Percentiles rank a stretch among this genome's conserved stretches.
Evolutionary conservation across 2,888 invertebrate genomes (phyloP).

Genomic region (Dicyrtoma fusca): DNA sequence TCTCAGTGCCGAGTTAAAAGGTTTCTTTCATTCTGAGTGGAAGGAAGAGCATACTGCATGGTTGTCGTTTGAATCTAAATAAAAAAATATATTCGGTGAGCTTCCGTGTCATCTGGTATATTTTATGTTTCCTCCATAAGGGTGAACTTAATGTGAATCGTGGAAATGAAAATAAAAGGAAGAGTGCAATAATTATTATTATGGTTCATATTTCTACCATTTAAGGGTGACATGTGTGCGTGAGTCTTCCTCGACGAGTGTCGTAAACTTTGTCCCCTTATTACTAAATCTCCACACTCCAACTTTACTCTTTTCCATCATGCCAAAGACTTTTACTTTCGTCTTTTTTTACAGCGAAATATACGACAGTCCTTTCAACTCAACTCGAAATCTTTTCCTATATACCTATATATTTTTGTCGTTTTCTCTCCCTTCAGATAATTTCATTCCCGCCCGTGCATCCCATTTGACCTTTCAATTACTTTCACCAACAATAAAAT

Average conservation of each 20-base stretch:
- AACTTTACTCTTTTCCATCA: slow-evolving; percentile 3
- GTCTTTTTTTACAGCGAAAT: slow-evolving; percentile 7
- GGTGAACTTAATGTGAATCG: slow-evolving; percentile 10
- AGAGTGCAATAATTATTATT: slow-evolving; percentile 33
- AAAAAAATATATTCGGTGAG: too few species aligned
- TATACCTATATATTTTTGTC: background rate
- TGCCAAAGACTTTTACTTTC: background rate
- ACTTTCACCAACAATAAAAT: slow-evolving; percentile 8
- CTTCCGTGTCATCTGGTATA: slow-evolving; percentile 14
- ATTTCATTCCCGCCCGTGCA: background rate
- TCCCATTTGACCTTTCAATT: slow-evolving; percentile 14
- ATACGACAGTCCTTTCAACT: too few species aligned
- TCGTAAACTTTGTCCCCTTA: slow-evolving; percentile 27
- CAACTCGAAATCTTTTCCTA: background rate
- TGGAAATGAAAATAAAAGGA: slow-evolving; percentile 21
- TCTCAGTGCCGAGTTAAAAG: slow-evolving; percentile 24
- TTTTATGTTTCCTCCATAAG: slow-evolving; percentile 16
- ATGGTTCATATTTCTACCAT: slow-evolving; percentile 27
- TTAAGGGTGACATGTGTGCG: slow-evolving; percentile 32
- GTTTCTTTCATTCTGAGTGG: slow-evolving; percentile 22
- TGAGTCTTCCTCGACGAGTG: slow-evolving; percentile 9
- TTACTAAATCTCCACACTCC: slow-evolving; percentile 22
- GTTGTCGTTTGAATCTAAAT: too few species aligned
- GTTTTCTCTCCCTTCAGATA: background rate
- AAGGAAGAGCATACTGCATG: too few species aligned